phyloP scores from a whole-genome alignment of 2,797 vertebrate species.

The Macroramphosus scolopax region DNA sequence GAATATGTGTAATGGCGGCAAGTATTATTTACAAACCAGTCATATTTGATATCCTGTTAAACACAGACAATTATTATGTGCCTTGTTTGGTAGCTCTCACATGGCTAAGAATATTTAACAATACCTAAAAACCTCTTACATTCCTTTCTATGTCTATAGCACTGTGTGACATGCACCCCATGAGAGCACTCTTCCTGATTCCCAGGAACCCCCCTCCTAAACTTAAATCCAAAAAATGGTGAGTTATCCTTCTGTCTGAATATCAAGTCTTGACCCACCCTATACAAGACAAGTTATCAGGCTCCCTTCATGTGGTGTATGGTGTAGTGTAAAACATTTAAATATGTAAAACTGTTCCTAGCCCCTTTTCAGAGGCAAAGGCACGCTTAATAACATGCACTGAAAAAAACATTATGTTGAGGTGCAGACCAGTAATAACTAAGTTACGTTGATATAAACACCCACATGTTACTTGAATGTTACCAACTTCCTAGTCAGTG shows the following conservation, averaged over 20 bases:
- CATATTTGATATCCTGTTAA: too few species aligned
- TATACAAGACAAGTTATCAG: not conserved
- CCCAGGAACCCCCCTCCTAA: constrained; percentile 92
- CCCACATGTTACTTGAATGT: not conserved
- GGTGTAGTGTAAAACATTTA: too few species aligned
- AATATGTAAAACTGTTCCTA: too few species aligned
- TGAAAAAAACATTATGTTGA: constrained; percentile 10
- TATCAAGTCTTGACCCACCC: not conserved
- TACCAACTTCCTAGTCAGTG: too few species aligned
- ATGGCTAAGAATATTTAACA: constrained; percentile 10
- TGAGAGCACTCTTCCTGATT: constrained; percentile 94
- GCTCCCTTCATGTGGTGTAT: too few species aligned
- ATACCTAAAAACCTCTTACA: too few species aligned
- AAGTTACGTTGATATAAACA: constrained; percentile 11
- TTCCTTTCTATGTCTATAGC: constrained; percentile 71
- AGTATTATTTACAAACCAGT: constrained; percentile 43
- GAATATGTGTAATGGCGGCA: constrained; percentile 34
- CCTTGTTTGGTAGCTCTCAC: constrained; percentile 10
- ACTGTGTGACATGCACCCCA: constrained; percentile 94
- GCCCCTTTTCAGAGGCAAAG: too few species aligned
- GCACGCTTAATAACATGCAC: too few species aligned
- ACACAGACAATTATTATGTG: too few species aligned
- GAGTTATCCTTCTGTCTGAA: constrained; percentile 47
- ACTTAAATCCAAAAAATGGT: constrained; percentile 97
- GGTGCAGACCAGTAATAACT: constrained; percentile 8